A percentile compares a stretch with the other conserved stretches of the same genome.
phyloP scores from a whole-genome alignment of 1,140 invertebrate species.

The Dolichoris vasculosae region DNA sequence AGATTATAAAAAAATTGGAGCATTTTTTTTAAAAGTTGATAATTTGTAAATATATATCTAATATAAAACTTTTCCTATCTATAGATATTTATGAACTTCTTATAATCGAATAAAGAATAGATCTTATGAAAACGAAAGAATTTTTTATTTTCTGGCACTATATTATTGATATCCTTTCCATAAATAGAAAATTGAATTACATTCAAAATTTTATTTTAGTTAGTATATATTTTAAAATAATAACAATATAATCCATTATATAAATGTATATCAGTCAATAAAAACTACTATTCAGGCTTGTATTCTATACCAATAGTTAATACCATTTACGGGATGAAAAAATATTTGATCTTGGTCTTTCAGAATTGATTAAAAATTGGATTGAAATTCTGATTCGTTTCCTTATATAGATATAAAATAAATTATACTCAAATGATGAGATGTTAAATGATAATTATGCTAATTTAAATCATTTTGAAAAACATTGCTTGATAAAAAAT shows the following conservation, averaged over 20 bases:
- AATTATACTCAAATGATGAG: too few species aligned
- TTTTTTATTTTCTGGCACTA: not conserved
- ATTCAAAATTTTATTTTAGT: constrained; percentile 15
- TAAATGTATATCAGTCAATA: not conserved
- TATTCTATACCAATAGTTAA: not conserved
- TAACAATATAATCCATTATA: too few species aligned
- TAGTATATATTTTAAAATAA: not conserved
- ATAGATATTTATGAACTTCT: not conserved
- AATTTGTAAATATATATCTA: too few species aligned
- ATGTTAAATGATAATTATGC: too few species aligned
- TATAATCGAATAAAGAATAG: not conserved
- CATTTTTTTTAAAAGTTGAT: too few species aligned
- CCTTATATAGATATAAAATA: too few species aligned
- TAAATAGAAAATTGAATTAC: constrained; percentile 25
- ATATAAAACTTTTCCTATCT: not conserved
- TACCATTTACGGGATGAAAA: not conserved
- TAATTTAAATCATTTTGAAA: too few species aligned
- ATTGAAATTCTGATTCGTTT: not conserved
- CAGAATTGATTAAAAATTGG: not conserved
- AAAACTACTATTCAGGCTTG: not conserved
- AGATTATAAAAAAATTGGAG: too few species aligned
- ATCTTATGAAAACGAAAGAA: not conserved
- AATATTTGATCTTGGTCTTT: not conserved
- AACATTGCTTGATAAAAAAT: too few species aligned
- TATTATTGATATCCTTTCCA: not conserved